phyloP scores from a whole-genome alignment of 2,113 vertebrate genomes.

The Campylorhamphus procurvoides region DNA sequence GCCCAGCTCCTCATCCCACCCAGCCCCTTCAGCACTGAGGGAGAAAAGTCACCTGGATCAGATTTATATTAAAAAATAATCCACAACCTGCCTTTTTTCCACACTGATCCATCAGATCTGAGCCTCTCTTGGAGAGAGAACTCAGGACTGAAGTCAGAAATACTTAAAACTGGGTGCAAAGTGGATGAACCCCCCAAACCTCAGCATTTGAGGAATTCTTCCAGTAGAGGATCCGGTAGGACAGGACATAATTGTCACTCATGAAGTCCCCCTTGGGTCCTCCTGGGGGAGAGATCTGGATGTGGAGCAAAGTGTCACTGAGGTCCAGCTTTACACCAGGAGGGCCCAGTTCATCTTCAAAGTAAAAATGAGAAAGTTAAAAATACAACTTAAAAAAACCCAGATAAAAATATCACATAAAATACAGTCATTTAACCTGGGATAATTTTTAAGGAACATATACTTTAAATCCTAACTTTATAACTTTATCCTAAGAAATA shows the following conservation, averaged over 20 bases:
- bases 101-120: rapidly evolving
- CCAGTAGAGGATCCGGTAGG: conserved; percentile 67
- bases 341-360: conserved; percentile 52
- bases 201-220: conserved; percentile 36
- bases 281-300: conserved; percentile 31
- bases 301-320: neutral
- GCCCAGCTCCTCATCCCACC: neutral
- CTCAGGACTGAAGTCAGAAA: neutral
- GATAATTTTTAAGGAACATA: neutral
- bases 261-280: neutral
- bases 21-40: neutral
- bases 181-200: conserved; percentile 20
- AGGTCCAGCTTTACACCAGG: conserved; percentile 51
- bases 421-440: neutral
- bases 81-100: neutral
- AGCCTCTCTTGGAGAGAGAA: neutral
- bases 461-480: neutral
- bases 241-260: neutral
- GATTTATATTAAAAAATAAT: neutral
- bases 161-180: neutral
- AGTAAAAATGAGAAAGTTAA: neutral
- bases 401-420: neutral
- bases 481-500: neutral
- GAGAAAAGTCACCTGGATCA: neutral
- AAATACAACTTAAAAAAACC: neutral